phyloP scores from a whole-genome alignment of 1,140 invertebrate genomes.

The Drosophila repletoides region DNA sequence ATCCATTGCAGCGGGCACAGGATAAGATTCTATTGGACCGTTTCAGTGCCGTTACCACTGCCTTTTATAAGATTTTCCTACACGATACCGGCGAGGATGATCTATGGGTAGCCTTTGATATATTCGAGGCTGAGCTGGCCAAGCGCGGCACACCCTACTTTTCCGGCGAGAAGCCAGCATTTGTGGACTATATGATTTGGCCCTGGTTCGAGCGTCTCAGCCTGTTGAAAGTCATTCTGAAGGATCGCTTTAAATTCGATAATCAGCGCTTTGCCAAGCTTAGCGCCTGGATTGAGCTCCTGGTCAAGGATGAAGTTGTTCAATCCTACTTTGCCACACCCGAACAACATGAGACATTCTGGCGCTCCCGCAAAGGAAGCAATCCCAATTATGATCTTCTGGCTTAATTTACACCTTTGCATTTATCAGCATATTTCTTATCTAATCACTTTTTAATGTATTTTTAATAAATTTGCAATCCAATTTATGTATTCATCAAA shows the following conservation, averaged over 20 bases:
- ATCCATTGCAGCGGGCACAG: slow-evolving; percentile 88
- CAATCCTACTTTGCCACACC: slow-evolving; percentile 38
- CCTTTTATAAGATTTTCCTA: slow-evolving; percentile 34
- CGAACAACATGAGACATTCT: slow-evolving; percentile 50
- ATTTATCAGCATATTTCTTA: not conserved
- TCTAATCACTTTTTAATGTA: not conserved
- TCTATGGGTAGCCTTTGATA: slow-evolving; percentile 83
- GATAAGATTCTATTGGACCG: slow-evolving; percentile 90
- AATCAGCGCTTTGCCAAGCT: slow-evolving; percentile 47
- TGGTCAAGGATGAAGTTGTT: slow-evolving; percentile 47
- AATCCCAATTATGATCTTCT: slow-evolving; percentile 52
- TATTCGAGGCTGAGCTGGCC: slow-evolving; percentile 87
- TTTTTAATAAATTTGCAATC: slow-evolving; percentile 2
- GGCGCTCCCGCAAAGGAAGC: slow-evolving; percentile 29
- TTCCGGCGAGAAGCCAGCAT: slow-evolving; percentile 87
- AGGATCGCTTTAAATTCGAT: slow-evolving; percentile 47
- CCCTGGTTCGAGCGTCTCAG: slow-evolving; percentile 90
- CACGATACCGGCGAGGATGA: slow-evolving; percentile 24
- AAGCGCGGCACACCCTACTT: slow-evolving; percentile 86
- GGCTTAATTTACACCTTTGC: slow-evolving; percentile 15
- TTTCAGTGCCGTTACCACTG: slow-evolving; percentile 78
- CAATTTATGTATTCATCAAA: too few relatives aligned
- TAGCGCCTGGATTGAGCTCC: slow-evolving; percentile 23
- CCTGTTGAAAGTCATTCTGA: slow-evolving; percentile 16
- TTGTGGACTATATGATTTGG: slow-evolving; percentile 94